Conservation (phyloP, 2,113 vertebrate genomes). For the Protobothrops flavoviridis region DNA sequence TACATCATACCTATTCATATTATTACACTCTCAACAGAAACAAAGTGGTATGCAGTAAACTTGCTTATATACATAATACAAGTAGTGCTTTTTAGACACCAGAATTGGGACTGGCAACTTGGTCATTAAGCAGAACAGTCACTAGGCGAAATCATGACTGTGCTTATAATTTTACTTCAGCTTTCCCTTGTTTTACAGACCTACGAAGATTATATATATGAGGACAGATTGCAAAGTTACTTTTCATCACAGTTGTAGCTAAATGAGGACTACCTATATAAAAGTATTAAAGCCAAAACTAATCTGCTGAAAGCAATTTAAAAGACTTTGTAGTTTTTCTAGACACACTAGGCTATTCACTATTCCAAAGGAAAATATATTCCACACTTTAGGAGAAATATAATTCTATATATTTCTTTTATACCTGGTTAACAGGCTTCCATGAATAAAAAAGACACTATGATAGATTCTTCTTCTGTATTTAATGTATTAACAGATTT, state of each 20-base stretch:
- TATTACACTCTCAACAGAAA: background rate
- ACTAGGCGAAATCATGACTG: background rate
- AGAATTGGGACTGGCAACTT: background rate
- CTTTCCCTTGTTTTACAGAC: background rate
- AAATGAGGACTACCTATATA: background rate
- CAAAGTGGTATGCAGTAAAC: background rate
- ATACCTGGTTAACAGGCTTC: background rate
- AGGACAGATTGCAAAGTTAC: background rate
- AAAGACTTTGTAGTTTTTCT: background rate
- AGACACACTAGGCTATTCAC: background rate
- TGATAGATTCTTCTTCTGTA: background rate
- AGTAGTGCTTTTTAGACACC: background rate
- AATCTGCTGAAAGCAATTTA: background rate
- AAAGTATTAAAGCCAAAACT: background rate
- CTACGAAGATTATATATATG: background rate
- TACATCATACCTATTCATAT: background rate
- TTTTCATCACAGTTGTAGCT: background rate
- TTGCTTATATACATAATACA: background rate
- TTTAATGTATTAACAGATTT: background rate
- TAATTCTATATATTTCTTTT: background rate
- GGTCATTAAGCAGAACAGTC: background rate
- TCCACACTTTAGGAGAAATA: background rate
- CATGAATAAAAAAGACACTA: background rate
- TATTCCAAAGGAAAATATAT: background rate
- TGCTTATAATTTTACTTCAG: background rate